These are phyloP conservation scores for Nannobrachium achirus DNA, from an alignment of 2,113 vertebrate species.

Conservation along the genomic window DNA sequence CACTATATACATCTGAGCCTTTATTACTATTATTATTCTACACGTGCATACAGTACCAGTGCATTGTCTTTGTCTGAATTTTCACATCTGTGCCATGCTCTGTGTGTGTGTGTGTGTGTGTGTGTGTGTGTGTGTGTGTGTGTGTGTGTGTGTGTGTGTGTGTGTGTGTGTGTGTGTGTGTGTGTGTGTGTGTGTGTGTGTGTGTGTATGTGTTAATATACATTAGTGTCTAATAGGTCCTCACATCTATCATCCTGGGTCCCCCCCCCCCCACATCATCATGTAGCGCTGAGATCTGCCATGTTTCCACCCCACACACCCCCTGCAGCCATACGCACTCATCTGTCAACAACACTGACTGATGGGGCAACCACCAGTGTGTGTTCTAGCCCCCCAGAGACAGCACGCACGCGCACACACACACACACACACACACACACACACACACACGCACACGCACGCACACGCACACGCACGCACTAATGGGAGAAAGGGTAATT, in stretches of 20 bases:
- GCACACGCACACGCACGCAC: conserved; percentile 9
- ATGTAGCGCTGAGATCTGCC: conserved; percentile 64
- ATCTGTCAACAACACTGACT: conserved; percentile 66
- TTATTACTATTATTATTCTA: no score
- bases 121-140: conserved; percentile 2
- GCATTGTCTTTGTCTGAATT: not conserved
- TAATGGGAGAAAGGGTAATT: conserved; percentile 62
- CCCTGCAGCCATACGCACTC: conserved; percentile 26
- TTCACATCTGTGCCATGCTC: no score
- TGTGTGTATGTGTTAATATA: conserved; percentile 38
- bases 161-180: conserved; percentile 5
- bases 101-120: conserved; percentile 8
- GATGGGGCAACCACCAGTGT: conserved; percentile 58
- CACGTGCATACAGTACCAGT: no score
- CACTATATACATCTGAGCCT: no score
- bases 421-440: conserved; percentile 25
- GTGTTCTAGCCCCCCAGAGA: conserved; percentile 35
- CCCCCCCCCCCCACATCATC: conserved; percentile 28
- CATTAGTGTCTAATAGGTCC: conserved; percentile 56
- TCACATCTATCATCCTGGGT: conserved; percentile 62
- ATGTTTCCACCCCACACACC: conserved; percentile 42
- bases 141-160: conserved; percentile 1
- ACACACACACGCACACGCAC: conserved; percentile 8
- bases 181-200: conserved; percentile 18
- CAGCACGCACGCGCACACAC: conserved; percentile 13